Evolutionary conservation across 2,797 vertebrate species (phyloP), one percentile per base, ranked within the genome.

Genomic region (Lithobates sylvaticus): DNA sequence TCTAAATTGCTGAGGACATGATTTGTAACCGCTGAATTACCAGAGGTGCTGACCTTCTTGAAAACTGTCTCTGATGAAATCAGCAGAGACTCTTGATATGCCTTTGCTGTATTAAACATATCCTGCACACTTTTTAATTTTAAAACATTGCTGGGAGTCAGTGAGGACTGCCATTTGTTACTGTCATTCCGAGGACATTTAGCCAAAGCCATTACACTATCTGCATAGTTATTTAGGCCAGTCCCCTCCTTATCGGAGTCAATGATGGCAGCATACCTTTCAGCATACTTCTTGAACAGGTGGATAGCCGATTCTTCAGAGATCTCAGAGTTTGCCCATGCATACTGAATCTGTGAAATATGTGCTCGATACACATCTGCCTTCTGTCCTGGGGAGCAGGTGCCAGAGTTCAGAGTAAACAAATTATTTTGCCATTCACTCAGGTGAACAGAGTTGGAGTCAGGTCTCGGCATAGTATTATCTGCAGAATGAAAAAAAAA

Each of bases 191-290:
- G 97, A 90, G 96, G 97, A 95, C 94, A 95, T 76, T 94, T 95
- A 84, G 96, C 95, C 94, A 97, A 92, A 93, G 96, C 93, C 90
- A 99, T 90, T 26, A 97, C 94, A 78, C 92, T 94, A 65, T 97
- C 96, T 0, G 97, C 97, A 2, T 98, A 98, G 95, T 99, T 99
- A 94, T 99, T 99, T 76, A 99, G 94, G 84, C 98, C 97, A 7
- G 91, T 93, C 90, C 83, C 91, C 54, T 90, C 92, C 89, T 96
- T 96, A 91, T 97, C 97, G 26, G 97, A 99, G 94, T 99, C 98
- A 91, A 99, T 90, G 90, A 98, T 91, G 12, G 96, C 92, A 0
- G 96, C 95, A 21, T 98, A 99, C 68, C 93, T 96, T 92, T 99
- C 97, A 0, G 94, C 91, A 21, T 97, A 98, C 81, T 92, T 98